These are phyloP conservation scores for Xestia sexstrigata DNA, from an alignment of 2,888 invertebrate genomes.

Conservation along the genomic window DNA sequence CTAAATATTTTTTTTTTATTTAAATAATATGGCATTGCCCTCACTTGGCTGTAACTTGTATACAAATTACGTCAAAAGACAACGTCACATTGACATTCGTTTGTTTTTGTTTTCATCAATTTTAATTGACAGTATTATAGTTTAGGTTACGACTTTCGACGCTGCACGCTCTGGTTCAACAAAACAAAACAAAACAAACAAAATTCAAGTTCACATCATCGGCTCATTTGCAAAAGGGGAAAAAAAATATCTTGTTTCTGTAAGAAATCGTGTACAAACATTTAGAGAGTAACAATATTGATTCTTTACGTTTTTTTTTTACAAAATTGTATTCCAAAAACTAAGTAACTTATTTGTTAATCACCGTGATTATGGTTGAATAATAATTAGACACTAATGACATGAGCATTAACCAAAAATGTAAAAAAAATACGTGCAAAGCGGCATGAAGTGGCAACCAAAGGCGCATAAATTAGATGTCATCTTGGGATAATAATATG, in stretches of 20 bases:
- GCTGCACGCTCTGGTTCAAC: too few species aligned
- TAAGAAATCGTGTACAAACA: background rate
- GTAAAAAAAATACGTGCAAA: too few species aligned
- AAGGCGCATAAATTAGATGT: too few species aligned
- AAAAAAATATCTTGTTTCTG: background rate
- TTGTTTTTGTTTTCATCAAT: slow-evolving; percentile 17
- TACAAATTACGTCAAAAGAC: background rate
- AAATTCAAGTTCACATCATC: too few species aligned
- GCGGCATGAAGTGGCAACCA: too few species aligned
- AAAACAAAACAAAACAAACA: too few species aligned
- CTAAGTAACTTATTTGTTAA: slow-evolving; percentile 2
- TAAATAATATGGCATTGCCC: background rate
- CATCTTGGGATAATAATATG: too few species aligned
- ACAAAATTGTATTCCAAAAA: background rate
- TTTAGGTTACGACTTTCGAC: background rate
- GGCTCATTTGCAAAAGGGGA: too few species aligned
- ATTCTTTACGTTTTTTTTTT: too few species aligned
- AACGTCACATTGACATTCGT: slow-evolving; percentile 14
- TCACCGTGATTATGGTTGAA: background rate
- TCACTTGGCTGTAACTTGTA: background rate
- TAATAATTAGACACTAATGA: background rate
- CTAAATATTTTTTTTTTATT: background rate
- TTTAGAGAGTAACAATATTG: background rate
- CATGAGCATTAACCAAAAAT: background rate
- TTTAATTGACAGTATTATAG: background rate